Base-by-base conservation (phyloP, 2,888 invertebrate species). In the Euspilapteryx auroguttella region DNA sequence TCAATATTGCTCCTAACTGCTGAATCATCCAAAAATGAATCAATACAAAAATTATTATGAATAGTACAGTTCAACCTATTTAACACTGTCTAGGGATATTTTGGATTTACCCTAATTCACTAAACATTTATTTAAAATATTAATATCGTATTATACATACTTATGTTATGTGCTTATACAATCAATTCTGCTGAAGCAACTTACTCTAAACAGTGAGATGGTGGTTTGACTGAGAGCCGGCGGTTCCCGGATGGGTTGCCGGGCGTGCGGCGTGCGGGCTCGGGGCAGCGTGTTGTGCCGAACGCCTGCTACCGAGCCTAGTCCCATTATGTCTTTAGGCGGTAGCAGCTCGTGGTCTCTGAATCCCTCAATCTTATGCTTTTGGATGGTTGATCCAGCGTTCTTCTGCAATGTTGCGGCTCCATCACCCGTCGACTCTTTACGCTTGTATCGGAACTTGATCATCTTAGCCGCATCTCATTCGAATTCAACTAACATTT, bases 401-500 rank as follows among this genome's bases (percentile, higher is more conserved):
- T 47, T 55, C 38, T 58, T 59, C 27, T 31, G 24, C 12, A 25
- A 25, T n/a, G 26, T 10, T 17, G 53, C 53, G 38, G 28, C 8
- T 8, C 49, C 49, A 28, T 50, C 55, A 49, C 56, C 61, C 47
- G 38, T 61, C 34, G 53, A 46, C 49, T 82, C 82, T 54, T 82
- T 82, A 37, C 81, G 79, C 46, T 82, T 82, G 42, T 82, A 82
- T 36, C 82, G 79, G 65, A 82, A 82, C 63, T 82, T 82, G 38
- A 82, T 82, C 82, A 82, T 82, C 39, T 51, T 50, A 57, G 55
- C 58, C 59, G 43, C 66, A 65, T 68, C 36, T 44, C 45, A 45
- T 48, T 49, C 33, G 39, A 41, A 63, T 63, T 63, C 54, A 52
- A n/a, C n/a, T n/a, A n/a, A n/a, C n/a, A 49, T 49, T 43, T 44